Percentiles rank a stretch among this genome's conserved stretches.
These are phyloP conservation scores for Drosophila bocki DNA, from an alignment of 1,140 invertebrate species.

Conservation along the genomic window DNA sequence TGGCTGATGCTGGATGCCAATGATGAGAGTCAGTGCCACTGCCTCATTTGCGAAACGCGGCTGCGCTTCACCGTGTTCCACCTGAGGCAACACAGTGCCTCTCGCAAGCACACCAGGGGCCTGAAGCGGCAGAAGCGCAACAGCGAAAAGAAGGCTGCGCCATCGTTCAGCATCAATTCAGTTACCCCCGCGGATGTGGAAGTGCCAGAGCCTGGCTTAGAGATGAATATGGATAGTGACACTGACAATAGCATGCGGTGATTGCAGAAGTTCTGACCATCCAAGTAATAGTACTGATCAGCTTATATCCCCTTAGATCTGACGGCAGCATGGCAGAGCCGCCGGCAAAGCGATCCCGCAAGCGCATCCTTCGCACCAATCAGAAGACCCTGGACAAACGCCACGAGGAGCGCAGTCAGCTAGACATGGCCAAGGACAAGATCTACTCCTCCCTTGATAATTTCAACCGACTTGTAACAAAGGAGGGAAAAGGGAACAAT, in stretches of 20 bases:
- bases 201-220: constrained; percentile 6
- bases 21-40: constrained; percentile 43
- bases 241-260: constrained; percentile 50
- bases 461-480: constrained; percentile 43
- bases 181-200: not conserved
- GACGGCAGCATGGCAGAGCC: constrained; percentile 50
- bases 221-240: constrained; percentile 54
- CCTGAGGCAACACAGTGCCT: constrained; percentile 53
- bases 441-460: constrained; percentile 64
- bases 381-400: no score
- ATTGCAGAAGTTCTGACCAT: not conserved
- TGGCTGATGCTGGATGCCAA: constrained; percentile 62
- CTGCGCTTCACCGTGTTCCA: constrained; percentile 26
- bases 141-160: not conserved
- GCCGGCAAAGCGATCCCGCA: constrained; percentile 31
- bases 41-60: no score
- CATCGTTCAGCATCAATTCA: not conserved
- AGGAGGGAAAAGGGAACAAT: constrained; percentile 30
- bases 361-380: no score
- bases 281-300: not conserved
- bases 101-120: constrained; percentile 51
- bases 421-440: constrained; percentile 71
- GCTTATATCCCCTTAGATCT: constrained; percentile 36
- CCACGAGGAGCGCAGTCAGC: constrained; percentile 41
- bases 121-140: constrained; percentile 16